These are phyloP conservation scores for Mystacides longicornis DNA, from an alignment of 2,888 invertebrate genomes.

Conservation along the genomic window DNA sequence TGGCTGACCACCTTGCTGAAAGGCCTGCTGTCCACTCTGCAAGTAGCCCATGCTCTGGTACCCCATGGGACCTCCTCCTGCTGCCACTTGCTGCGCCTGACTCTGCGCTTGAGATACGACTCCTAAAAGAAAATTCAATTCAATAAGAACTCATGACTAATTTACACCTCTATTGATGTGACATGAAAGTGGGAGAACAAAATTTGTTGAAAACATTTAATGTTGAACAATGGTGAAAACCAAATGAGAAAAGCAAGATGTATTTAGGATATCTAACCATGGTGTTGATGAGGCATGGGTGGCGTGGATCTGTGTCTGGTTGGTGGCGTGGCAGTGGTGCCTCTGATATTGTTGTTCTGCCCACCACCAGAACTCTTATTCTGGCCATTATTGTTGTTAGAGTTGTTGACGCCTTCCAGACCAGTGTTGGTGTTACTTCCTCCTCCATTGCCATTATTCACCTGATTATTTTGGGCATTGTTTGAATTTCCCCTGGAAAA, in stretches of 20 bases:
- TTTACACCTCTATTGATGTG: background rate
- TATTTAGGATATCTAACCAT: slow-evolving; percentile 29
- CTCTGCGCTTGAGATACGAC: slow-evolving; percentile 31
- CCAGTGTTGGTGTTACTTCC: slow-evolving; percentile 11
- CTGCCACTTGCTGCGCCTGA: slow-evolving; percentile 14
- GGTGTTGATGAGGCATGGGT: slow-evolving; percentile 39
- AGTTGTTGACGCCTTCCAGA: slow-evolving; percentile 11
- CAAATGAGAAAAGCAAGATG: background rate
- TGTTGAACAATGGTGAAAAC: background rate
- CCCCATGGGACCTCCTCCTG: slow-evolving; percentile 21
- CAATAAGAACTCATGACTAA: background rate
- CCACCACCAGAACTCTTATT: slow-evolving; percentile 15
- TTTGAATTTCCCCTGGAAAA: slow-evolving; percentile 22
- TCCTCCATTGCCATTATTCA: slow-evolving; percentile 15
- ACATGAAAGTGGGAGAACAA: background rate
- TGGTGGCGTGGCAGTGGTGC: slow-evolving; percentile 38
- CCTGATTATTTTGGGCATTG: slow-evolving; percentile 21
- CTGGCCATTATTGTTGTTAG: slow-evolving; percentile 17
- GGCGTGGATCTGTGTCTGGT: slow-evolving; percentile 38
- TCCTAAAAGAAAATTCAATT: background rate
- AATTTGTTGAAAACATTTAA: background rate
- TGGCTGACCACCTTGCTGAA: slow-evolving; percentile 21
- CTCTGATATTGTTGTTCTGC: slow-evolving; percentile 7
- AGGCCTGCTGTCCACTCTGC: slow-evolving; percentile 27
- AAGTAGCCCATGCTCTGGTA: slow-evolving; percentile 27